Conservation (phyloP, 2,797 vertebrate species). For the Danio aesculapii region DNA sequence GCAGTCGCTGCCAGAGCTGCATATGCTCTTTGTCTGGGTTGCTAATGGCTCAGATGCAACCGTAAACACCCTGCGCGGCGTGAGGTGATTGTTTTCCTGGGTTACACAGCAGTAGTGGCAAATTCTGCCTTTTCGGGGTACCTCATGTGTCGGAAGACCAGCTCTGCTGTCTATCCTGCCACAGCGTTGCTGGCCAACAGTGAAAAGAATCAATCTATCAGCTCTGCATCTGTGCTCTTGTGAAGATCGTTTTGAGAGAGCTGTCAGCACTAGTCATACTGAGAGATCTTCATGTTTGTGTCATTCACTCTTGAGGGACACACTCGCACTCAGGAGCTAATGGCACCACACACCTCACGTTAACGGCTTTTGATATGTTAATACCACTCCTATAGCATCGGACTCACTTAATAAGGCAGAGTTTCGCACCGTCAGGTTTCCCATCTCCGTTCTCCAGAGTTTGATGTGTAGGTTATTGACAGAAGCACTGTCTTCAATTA, state of each 20-base stretch:
- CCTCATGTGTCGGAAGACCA: constrained; percentile 40
- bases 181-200: constrained; percentile 56
- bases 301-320: constrained; percentile 38
- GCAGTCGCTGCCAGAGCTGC: constrained; percentile 68
- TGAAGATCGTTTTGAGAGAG: constrained; percentile 72
- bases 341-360: constrained; percentile 27
- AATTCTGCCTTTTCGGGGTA: constrained; percentile 53
- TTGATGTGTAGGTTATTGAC: constrained; percentile 28
- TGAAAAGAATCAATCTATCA: constrained; percentile 74
- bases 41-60: constrained; percentile 67
- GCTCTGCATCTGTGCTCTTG: constrained; percentile 69
- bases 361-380: constrained; percentile 53
- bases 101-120: constrained; percentile 61
- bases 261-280: constrained; percentile 67
- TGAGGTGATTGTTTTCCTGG: constrained; percentile 70
- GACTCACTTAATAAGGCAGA: constrained; percentile 5
- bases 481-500: constrained; percentile 26
- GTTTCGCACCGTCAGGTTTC: constrained; percentile 18
- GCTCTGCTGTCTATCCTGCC: constrained; percentile 63
- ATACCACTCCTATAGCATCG: constrained; percentile 38
- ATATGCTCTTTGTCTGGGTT: constrained; percentile 76
- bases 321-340: constrained; percentile 31
- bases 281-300: constrained; percentile 57
- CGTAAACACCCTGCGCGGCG: constrained; percentile 68
- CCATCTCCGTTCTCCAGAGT: neutral